Conservation (phyloP, 2,113 vertebrate genomes). For the Nibea coibor region DNA sequence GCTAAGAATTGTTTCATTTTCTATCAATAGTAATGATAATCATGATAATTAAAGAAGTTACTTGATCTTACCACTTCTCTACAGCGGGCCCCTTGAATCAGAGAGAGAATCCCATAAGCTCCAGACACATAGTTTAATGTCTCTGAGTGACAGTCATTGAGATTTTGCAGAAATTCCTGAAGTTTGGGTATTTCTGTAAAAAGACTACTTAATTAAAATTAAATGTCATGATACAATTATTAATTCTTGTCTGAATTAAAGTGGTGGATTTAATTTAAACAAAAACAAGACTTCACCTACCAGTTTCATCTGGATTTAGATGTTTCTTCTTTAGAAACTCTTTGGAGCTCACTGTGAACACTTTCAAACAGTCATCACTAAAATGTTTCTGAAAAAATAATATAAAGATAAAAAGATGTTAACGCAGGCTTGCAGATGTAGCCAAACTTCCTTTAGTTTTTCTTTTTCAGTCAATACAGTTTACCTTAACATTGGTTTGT, state of each 20-base stretch:
- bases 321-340: slow-evolving; percentile 1
- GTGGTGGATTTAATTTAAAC: no score
- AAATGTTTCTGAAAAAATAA: slow-evolving; percentile 53
- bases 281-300: slow-evolving; percentile 14
- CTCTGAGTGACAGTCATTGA: no score
- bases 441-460: not conserved
- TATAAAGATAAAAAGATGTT: not conserved
- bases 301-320: slow-evolving; percentile 26
- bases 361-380: slow-evolving; percentile 31
- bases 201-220: not conserved
- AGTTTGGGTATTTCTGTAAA: slow-evolving; percentile 56
- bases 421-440: not conserved
- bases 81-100: no score
- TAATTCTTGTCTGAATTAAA: not conserved
- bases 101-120: no score
- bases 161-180: not conserved
- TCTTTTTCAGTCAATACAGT: rapidly evolving
- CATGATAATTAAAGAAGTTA: not conserved
- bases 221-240: not conserved
- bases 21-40: not conserved
- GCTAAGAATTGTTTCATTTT: not conserved
- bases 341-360: slow-evolving; percentile 65
- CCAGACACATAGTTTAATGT: no score
- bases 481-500: slow-evolving; percentile 26
- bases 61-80: no score